These are phyloP conservation scores for Elanoides forficatus DNA, from an alignment of 2,113 vertebrate species.

Conservation along the genomic window DNA sequence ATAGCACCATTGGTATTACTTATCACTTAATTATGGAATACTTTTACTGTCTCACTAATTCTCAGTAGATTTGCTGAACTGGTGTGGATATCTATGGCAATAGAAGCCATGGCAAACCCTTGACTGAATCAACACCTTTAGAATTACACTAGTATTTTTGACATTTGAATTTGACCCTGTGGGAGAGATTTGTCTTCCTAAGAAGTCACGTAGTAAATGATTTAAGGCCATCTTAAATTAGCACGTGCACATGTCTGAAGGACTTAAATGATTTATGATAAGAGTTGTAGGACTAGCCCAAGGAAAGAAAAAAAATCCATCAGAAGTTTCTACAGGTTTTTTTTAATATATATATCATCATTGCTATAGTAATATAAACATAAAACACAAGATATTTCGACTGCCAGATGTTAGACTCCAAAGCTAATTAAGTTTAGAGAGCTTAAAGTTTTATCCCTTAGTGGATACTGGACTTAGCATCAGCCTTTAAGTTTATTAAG, in stretches of 20 bases:
- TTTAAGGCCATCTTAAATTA: constrained; percentile 41
- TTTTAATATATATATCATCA: neutral
- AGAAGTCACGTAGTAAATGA: constrained; percentile 15
- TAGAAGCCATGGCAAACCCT: neutral
- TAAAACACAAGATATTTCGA: neutral
- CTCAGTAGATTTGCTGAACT: neutral
- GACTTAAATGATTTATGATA: constrained; percentile 19
- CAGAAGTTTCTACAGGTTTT: neutral
- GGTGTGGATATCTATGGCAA: neutral
- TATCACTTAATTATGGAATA: neutral
- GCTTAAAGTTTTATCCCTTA: neutral
- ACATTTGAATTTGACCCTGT: neutral
- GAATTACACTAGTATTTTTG: neutral
- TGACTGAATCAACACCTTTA: neutral
- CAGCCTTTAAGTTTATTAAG: constrained; percentile 18
- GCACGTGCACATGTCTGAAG: neutral
- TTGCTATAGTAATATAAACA: neutral
- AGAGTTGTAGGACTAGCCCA: neutral
- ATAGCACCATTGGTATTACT: neutral
- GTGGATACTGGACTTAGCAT: neutral
- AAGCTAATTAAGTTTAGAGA: neutral
- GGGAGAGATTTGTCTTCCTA: constrained; percentile 4
- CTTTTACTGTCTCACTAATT: neutral
- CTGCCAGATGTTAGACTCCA: neutral
- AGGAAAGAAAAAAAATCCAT: neutral